Evolutionary conservation across 2,888 invertebrate species (phyloP).

Genomic region (Heteropelma amictum): DNA sequence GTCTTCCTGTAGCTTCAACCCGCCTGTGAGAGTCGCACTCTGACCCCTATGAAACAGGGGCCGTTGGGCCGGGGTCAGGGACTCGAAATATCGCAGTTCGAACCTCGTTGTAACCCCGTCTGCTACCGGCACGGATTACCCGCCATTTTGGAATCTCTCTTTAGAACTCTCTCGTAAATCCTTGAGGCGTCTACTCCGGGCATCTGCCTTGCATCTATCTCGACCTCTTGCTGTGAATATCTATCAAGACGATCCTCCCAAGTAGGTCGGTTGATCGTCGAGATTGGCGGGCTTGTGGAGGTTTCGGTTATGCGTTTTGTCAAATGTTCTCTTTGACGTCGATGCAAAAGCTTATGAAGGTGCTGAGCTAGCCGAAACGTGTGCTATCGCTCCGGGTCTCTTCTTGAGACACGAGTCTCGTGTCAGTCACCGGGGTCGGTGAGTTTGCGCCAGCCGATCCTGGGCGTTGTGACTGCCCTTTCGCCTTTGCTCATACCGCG

Average conservation of each 20-base stretch:
- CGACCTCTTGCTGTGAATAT: background rate
- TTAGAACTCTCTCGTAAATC: constrained; percentile 56
- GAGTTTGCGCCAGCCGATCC: constrained; percentile 78
- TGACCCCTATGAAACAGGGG: constrained; percentile 27
- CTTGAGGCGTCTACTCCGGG: constrained; percentile 52
- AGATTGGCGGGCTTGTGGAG: background rate
- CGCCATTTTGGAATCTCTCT: constrained; percentile 71
- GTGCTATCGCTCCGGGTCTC: constrained; percentile 74
- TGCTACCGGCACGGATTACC: constrained; percentile 77
- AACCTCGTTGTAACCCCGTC: constrained; percentile 66
- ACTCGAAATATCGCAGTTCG: constrained; percentile 9
- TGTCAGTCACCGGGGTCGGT: constrained; percentile 83
- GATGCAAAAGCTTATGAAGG: background rate
- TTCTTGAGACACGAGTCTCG: constrained; percentile 66
- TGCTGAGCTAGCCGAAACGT: constrained; percentile 60
- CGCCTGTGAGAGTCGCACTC: background rate
- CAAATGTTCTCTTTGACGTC: background rate
- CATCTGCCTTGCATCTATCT: constrained; percentile 64
- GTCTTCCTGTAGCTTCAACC: background rate
- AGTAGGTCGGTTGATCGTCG: background rate
- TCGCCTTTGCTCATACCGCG: constrained; percentile 75
- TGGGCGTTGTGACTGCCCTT: constrained; percentile 72
- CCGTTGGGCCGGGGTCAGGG: constrained; percentile 53
- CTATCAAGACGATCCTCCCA: background rate
- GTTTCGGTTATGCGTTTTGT: background rate